A percentile compares a stretch with the other conserved stretches of the same genome.
phyloP scores from a whole-genome alignment of 2,888 invertebrate species.

The Lamproptera curius region DNA sequence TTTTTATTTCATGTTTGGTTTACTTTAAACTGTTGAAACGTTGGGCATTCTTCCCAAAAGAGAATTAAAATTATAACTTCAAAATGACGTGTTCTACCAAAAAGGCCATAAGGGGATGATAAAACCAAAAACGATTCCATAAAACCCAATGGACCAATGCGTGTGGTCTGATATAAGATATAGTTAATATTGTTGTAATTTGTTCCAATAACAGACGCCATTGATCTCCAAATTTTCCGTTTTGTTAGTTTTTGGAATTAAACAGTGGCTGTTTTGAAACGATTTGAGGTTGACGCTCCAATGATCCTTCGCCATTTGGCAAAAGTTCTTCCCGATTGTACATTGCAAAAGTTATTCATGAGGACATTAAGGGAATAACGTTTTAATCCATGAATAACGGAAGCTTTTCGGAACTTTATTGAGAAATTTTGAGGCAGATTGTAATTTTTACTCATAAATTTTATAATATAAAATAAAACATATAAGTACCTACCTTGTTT shows the following conservation, averaged over 20 bases:
- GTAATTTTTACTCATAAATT: too few relatives aligned
- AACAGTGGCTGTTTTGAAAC: conserved; percentile 6
- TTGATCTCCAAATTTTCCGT: conserved; percentile 2
- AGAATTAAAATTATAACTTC: neutral
- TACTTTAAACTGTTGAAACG: neutral
- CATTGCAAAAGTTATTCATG: neutral
- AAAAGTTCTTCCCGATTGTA: neutral
- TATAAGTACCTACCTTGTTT: too few relatives aligned
- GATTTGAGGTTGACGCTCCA: conserved; percentile 2
- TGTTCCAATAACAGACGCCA: conserved; percentile 3
- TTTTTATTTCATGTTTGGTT: neutral
- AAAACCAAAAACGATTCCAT: too few relatives aligned
- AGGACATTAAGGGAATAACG: neutral
- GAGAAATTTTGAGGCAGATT: too few relatives aligned
- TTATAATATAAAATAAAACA: too few relatives aligned
- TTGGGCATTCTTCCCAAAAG: neutral
- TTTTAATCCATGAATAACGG: conserved; percentile 2
- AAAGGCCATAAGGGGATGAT: too few relatives aligned
- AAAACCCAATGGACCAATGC: too few relatives aligned
- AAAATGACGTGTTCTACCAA: too few relatives aligned
- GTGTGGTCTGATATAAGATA: neutral
- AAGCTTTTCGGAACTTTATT: too few relatives aligned
- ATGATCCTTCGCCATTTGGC: neutral
- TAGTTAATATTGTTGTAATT: conserved; percentile 5
- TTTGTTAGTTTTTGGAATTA: too few relatives aligned